These are phyloP conservation scores for Rhabdomys dilectus DNA, from an alignment of 2,113 vertebrate genomes.

Conservation along the genomic window DNA sequence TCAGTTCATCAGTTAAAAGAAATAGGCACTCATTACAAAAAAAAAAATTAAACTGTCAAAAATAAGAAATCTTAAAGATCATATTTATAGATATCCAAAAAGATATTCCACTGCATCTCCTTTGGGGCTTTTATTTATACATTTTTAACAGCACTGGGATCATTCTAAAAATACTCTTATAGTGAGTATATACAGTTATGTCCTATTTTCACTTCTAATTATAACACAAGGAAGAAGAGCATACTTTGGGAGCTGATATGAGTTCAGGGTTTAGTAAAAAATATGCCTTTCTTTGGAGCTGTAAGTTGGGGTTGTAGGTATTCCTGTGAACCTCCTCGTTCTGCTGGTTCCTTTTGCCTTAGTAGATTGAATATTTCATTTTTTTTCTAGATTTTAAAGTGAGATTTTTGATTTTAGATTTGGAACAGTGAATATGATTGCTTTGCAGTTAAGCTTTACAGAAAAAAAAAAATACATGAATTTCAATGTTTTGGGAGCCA, in stretches of 20 bases:
- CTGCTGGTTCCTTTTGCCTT: constrained; percentile 12
- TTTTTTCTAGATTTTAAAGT: constrained; percentile 59
- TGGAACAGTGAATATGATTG: constrained; percentile 46
- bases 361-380: constrained; percentile 40
- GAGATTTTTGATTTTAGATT: constrained; percentile 18
- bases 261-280: constrained; percentile 74
- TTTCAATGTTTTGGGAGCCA: not conserved
- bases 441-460: constrained; percentile 62
- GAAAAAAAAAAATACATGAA: constrained; percentile 50
- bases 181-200: constrained; percentile 58
- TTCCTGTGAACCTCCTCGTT: constrained; percentile 18
- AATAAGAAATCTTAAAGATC: constrained; percentile 35
- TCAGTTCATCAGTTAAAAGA: constrained; percentile 51
- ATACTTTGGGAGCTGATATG: constrained; percentile 69
- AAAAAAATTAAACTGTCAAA: constrained; percentile 54
- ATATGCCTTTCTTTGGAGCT: constrained; percentile 62
- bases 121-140: constrained; percentile 62
- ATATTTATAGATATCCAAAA: constrained; percentile 30
- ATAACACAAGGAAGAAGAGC: constrained; percentile 74
- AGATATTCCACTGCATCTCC: constrained; percentile 38
- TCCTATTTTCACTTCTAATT: constrained; percentile 82
- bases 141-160: constrained; percentile 50
- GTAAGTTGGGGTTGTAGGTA: constrained; percentile 31
- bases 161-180: constrained; percentile 30
- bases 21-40: not conserved